Evolutionary conservation across 2,113 vertebrate species (phyloP), one percentile per base, ranked within the genome.

Genomic region (Paramormyrops kingsleyae): DNA sequence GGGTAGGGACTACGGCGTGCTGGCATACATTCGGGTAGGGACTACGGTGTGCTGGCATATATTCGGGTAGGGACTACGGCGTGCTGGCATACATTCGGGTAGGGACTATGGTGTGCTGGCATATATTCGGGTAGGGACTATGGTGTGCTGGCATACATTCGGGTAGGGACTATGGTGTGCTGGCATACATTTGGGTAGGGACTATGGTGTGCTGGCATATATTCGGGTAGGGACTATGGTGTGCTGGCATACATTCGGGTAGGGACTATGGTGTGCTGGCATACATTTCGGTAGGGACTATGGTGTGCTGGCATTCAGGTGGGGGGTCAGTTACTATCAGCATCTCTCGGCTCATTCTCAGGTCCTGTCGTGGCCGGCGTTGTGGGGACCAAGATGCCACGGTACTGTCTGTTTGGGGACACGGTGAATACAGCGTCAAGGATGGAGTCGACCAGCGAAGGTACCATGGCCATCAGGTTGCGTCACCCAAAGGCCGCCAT

Each of bases 311-410:
- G 24, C 59, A 62, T 62, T 62, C 8, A 0, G 59, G 21, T 59
- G 8, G 5, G 39, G 44, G 21, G 8, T 10, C 42, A 47, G 19
- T 44, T n/a, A 12, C 44, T 49, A 21, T 17, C 44, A 47, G 44
- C n/a, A 39, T 8, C 46, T 17, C 50, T 56, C 17, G 90, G 53
- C 88, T 62, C 83, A 77, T 17, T 19, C 21, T 53, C n/a, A 98
- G 97, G 97, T 2, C 94, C 97, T 0, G 97, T 99, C 90, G 97
- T 98, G 13, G 97, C 97, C 24, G 98, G 97, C 24, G 97, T 98
- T 1, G 97, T 98, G 1, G 97, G 97, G 83, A 98, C 97, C 0
- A 99, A 98, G 94, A 98, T 99, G 97, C 97, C 97, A 27, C 95
- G 97, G 0, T 98, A 98, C 90, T 98, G 98, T 90, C 94, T 98